phyloP scores from a whole-genome alignment of 30 jellyfish, hydroid and myxozoan genomes.

The Turritopsis rubra region DNA sequence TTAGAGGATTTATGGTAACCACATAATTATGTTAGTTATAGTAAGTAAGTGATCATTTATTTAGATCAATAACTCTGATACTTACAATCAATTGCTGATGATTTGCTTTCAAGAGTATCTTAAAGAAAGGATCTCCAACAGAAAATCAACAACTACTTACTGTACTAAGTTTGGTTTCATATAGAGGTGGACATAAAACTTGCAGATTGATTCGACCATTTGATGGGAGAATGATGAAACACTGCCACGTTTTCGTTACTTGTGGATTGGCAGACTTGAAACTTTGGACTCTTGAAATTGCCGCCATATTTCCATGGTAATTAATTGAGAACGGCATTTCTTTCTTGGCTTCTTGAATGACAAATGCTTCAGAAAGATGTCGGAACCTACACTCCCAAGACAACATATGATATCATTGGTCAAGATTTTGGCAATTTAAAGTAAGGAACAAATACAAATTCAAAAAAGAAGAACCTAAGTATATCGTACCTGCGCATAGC shows the following conservation, averaged over 20 bases:
- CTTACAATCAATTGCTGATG: too few relatives aligned
- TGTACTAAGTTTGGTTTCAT: background rate
- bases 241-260: background rate
- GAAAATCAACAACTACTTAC: background rate
- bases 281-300: background rate
- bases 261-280: background rate
- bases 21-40: too few relatives aligned
- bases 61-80: too few relatives aligned
- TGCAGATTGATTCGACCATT: background rate
- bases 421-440: too few relatives aligned
- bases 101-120: too few relatives aligned
- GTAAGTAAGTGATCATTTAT: too few relatives aligned
- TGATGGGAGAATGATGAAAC: background rate
- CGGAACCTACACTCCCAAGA: conserved; percentile 19
- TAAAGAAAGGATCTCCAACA: too few relatives aligned
- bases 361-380: conserved; percentile 2
- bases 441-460: too few relatives aligned
- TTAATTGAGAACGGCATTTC: conserved; percentile 5
- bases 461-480: too few relatives aligned
- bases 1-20: too few relatives aligned
- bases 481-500: conserved; percentile 18
- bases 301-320: conserved; percentile 7
- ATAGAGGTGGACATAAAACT: background rate
- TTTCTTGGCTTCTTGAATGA: conserved; percentile 15
- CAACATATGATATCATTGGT: background rate